These are phyloP conservation scores for Trachymyrmex cornetzi DNA, from an alignment of 1,140 invertebrate species.

Conservation along the genomic window DNA sequence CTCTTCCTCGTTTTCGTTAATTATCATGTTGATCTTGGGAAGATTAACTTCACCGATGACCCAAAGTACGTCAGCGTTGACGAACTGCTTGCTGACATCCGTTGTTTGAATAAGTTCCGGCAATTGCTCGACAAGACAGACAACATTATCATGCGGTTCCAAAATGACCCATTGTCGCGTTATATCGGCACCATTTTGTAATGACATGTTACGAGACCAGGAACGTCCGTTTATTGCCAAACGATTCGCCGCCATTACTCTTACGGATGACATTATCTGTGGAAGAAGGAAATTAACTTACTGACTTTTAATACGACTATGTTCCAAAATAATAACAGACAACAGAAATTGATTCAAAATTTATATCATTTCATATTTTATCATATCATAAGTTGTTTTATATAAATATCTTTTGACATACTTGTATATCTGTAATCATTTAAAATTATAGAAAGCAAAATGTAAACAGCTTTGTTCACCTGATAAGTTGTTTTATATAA, in stretches of 20 bases:
- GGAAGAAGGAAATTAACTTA: not conserved
- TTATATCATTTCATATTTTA: slow-evolving; percentile 8
- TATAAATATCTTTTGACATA: not conserved
- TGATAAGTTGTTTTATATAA: slow-evolving; percentile 71
- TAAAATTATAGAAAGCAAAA: not conserved
- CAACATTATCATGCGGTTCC: slow-evolving; percentile 87
- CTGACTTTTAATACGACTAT: not conserved
- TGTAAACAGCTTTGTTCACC: slow-evolving; percentile 47
- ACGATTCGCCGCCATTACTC: slow-evolving; percentile 95
- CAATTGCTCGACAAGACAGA: slow-evolving; percentile 95
- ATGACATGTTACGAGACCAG: slow-evolving; percentile 90
- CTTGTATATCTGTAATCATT: not conserved
- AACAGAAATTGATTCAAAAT: not conserved
- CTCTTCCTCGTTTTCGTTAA: slow-evolving; percentile 12
- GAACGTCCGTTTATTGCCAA: slow-evolving; percentile 90
- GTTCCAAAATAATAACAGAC: not conserved
- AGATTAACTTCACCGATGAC: slow-evolving; percentile 94
- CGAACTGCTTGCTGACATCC: slow-evolving; percentile 91
- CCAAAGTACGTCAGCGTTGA: slow-evolving; percentile 91
- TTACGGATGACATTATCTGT: slow-evolving; percentile 92
- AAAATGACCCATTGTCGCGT: slow-evolving; percentile 96
- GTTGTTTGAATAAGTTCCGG: slow-evolving; percentile 89
- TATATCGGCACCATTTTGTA: slow-evolving; percentile 93
- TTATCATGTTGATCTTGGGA: slow-evolving; percentile 85
- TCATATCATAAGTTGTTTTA: not conserved